Conservation (phyloP, 2,888 invertebrate genomes). For the Catocala sponsa region DNA sequence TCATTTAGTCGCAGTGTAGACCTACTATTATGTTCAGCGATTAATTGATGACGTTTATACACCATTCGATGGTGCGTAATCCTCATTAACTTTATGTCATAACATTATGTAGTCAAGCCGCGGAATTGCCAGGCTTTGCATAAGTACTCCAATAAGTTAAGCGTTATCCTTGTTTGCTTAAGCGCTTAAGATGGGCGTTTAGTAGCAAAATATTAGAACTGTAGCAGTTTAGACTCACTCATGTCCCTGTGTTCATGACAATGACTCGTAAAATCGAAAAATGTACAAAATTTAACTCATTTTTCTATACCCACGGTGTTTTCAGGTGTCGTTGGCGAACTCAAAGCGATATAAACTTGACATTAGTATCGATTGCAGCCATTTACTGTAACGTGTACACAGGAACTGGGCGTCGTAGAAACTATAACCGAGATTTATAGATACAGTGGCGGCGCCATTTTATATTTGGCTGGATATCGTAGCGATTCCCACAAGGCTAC, state of each 20-base stretch:
- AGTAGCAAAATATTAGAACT: slow-evolving; percentile 21
- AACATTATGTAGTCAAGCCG: slow-evolving; percentile 30
- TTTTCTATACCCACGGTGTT: not conserved
- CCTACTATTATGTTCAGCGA: slow-evolving; percentile 7
- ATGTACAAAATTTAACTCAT: not conserved
- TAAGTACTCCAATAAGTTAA: slow-evolving; percentile 39
- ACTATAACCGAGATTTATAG: slow-evolving; percentile 7
- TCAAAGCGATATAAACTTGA: slow-evolving; percentile 3
- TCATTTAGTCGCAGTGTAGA: no score
- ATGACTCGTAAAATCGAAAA: not conserved
- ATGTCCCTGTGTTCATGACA: not conserved
- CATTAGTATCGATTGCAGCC: not conserved
- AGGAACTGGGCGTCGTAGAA: slow-evolving; percentile 1
- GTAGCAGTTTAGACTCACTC: slow-evolving; percentile 18
- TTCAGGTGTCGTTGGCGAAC: not conserved
- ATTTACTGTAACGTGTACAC: slow-evolving; percentile 3
- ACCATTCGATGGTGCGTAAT: slow-evolving; percentile 13
- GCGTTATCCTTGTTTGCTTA: slow-evolving; percentile 35
- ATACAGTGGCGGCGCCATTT: not conserved
- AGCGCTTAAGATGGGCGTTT: slow-evolving; percentile 18
- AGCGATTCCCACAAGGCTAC: not conserved
- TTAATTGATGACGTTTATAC: slow-evolving; percentile 19
- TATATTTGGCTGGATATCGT: not conserved
- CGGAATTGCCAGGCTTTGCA: slow-evolving; percentile 33
- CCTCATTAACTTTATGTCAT: slow-evolving; percentile 35